Evolutionary conservation across 2,113 vertebrate species (phyloP).

Genomic region (Tinamus guttatus): DNA sequence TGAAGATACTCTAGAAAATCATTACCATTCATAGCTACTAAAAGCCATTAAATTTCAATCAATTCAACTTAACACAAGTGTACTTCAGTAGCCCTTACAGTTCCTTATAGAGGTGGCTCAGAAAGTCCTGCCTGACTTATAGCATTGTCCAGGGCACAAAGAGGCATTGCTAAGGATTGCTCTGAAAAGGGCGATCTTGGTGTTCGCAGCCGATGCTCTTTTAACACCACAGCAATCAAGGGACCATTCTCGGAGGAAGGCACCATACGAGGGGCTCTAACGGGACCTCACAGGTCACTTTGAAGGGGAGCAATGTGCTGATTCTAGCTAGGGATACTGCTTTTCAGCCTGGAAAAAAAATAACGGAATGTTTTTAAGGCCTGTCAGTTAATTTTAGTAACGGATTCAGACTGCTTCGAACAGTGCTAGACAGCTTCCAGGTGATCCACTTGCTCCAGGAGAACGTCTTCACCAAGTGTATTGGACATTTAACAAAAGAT

Average conservation of each 20-base stretch:
- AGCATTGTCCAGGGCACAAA: conserved; percentile 83
- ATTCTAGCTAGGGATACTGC: background rate
- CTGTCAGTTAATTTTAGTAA: background rate
- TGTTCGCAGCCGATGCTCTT: conserved; percentile 71
- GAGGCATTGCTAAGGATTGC: conserved; percentile 62
- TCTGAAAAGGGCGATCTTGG: conserved; percentile 67
- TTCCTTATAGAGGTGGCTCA: conserved; percentile 78
- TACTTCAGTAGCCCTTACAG: conserved; percentile 83
- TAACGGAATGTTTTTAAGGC: background rate
- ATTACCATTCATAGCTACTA: conserved; percentile 89
- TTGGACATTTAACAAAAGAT: background rate
- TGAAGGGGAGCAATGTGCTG: background rate
- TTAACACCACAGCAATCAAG: conserved; percentile 64
- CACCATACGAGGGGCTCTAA: conserved; percentile 13
- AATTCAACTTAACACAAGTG: conserved; percentile 91
- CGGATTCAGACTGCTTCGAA: background rate
- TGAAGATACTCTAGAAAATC: conserved; percentile 82
- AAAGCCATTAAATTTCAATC: conserved; percentile 91
- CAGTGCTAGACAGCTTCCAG: background rate
- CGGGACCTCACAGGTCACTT: conserved; percentile 6
- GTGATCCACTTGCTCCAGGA: background rate
- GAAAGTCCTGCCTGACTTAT: conserved; percentile 82
- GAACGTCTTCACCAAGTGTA: background rate
- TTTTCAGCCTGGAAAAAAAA: background rate
- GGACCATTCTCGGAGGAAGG: conserved; percentile 32